Conservation (phyloP, 2,888 invertebrate genomes). For the Lagria hirta region DNA sequence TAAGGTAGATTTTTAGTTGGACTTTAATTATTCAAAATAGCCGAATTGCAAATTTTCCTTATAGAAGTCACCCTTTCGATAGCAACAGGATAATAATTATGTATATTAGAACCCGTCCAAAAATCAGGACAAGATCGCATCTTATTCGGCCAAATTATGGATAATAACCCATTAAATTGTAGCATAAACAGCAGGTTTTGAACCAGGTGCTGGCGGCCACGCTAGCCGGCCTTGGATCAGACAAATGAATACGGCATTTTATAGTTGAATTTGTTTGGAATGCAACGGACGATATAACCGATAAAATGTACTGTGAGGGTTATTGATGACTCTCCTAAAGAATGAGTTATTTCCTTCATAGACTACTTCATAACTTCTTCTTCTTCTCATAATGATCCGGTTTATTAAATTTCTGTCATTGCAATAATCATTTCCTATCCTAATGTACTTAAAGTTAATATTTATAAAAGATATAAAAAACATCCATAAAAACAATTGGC, state of each 20-base stretch:
- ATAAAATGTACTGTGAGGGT: slow-evolving; percentile 20
- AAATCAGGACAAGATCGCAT: slow-evolving; percentile 9
- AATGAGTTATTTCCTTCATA: slow-evolving; percentile 14
- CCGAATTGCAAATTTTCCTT: too few relatives aligned
- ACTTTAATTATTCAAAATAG: too few relatives aligned
- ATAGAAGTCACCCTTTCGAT: slow-evolving; percentile 15
- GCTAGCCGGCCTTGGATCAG: slow-evolving; percentile 24
- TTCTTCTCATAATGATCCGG: slow-evolving; percentile 6
- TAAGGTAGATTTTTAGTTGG: too few relatives aligned
- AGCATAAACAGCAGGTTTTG: slow-evolving; percentile 24
- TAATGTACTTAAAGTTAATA: too few relatives aligned
- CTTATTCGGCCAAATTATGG: slow-evolving; percentile 24
- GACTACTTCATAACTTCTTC: slow-evolving; percentile 13
- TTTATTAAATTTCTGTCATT: slow-evolving; percentile 15
- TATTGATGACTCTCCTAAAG: slow-evolving; percentile 16
- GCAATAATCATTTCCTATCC: slow-evolving; percentile 5
- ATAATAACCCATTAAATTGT: slow-evolving; percentile 28
- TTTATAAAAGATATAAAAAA: too few relatives aligned
- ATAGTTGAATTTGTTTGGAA: slow-evolving; percentile 28
- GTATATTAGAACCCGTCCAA: slow-evolving; percentile 10
- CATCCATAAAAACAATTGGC: too few relatives aligned
- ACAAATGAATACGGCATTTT: slow-evolving; percentile 28
- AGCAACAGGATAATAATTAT: slow-evolving; percentile 11
- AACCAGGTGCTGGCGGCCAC: slow-evolving; percentile 25
- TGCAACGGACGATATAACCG: slow-evolving; percentile 20